Conservation (phyloP, 2,113 vertebrate species). For the Epinephelus moara region DNA sequence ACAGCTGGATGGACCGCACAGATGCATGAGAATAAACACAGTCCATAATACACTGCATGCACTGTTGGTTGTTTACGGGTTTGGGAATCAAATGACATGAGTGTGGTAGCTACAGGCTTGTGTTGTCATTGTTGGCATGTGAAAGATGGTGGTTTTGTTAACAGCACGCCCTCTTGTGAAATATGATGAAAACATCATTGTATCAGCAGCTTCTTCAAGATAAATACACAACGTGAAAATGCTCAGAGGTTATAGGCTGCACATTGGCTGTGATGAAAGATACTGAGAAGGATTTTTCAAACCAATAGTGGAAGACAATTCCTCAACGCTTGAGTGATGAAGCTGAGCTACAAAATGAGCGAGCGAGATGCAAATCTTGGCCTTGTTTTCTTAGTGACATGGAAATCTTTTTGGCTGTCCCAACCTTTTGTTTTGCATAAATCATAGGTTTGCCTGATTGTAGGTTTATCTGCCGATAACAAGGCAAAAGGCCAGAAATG, state of each 20-base stretch:
- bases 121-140: slow-evolving; percentile 29
- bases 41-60: neutral
- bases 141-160: slow-evolving; percentile 10
- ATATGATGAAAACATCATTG: slow-evolving; percentile 4
- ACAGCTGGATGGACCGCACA: slow-evolving; percentile 68
- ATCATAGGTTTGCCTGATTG: slow-evolving; percentile 25
- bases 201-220: neutral
- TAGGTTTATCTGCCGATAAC: neutral
- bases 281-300: neutral
- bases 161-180: slow-evolving; percentile 51
- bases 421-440: slow-evolving; percentile 49
- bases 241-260: neutral
- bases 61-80: slow-evolving; percentile 26
- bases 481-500: neutral
- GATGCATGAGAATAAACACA: slow-evolving; percentile 26
- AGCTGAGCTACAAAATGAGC: slow-evolving; percentile 10
- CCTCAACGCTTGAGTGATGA: neutral
- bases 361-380: slow-evolving; percentile 71
- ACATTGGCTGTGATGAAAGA: neutral
- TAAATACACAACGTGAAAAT: neutral
- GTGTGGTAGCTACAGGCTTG: slow-evolving; percentile 4
- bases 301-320: neutral
- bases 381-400: slow-evolving; percentile 61
- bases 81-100: neutral
- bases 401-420: slow-evolving; percentile 63